Percentiles rank a stretch among this genome's conserved stretches.
These are phyloP conservation scores for Phrixothrix hirtus DNA, from an alignment of 2,888 invertebrate genomes.

Conservation along the genomic window DNA sequence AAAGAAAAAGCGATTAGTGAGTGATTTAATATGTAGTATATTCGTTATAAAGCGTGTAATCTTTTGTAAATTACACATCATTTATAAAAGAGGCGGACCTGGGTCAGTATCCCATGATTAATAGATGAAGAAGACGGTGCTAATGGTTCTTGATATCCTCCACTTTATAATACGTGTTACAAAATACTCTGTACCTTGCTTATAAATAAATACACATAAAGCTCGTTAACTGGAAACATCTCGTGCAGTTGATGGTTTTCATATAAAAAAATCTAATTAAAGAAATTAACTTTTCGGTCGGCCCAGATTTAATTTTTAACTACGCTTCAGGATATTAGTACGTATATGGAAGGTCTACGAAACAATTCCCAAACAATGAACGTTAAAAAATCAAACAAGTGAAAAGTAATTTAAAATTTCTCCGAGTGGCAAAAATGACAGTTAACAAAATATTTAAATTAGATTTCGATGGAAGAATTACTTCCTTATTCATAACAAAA, in stretches of 20 bases:
- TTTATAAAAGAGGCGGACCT: slow-evolving; percentile 51
- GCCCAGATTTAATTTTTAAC: slow-evolving; percentile 15
- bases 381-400: neutral
- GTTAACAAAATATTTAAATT: slow-evolving; percentile 9
- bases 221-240: slow-evolving; percentile 25
- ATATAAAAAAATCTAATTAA: slow-evolving; percentile 28
- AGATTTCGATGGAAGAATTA: neutral
- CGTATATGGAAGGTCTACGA: neutral
- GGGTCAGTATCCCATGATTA: slow-evolving; percentile 50
- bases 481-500: neutral
- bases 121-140: slow-evolving; percentile 51
- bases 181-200: slow-evolving; percentile 23
- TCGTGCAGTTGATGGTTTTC: slow-evolving; percentile 19
- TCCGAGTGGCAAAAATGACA: neutral
- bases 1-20: slow-evolving; percentile 45
- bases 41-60: slow-evolving; percentile 54
- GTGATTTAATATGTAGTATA: slow-evolving; percentile 52
- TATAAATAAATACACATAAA: slow-evolving; percentile 30
- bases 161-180: slow-evolving; percentile 40
- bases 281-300: slow-evolving; percentile 18
- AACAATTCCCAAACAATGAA: neutral
- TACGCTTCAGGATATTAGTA: too few relatives aligned
- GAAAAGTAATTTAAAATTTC: neutral
- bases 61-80: slow-evolving; percentile 55
- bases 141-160: slow-evolving; percentile 53